phyloP scores from a whole-genome alignment of 2,113 vertebrate species.

The Junco hyemalis region DNA sequence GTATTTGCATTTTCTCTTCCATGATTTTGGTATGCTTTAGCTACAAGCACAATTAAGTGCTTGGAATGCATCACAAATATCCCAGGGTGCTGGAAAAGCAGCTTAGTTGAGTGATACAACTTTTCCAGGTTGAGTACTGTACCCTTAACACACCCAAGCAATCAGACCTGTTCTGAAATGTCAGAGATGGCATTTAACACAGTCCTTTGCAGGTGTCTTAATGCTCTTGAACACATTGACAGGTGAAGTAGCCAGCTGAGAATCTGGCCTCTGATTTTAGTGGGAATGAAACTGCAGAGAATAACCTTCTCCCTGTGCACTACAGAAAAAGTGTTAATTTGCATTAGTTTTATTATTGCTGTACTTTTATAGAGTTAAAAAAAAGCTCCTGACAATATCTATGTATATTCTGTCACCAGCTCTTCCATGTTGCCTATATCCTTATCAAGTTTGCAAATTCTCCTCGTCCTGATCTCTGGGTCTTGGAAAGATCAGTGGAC shows the following conservation, averaged over 20 bases:
- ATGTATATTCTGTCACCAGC: slow-evolving; percentile 74
- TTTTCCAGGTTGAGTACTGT: background rate
- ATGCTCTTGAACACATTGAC: background rate
- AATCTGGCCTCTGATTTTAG: background rate
- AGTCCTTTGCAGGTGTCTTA: background rate
- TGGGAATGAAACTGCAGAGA: background rate
- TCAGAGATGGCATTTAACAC: background rate
- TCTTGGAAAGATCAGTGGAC: slow-evolving; percentile 89
- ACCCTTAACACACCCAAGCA: background rate
- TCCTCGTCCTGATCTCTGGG: slow-evolving; percentile 93
- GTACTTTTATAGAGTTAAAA: background rate
- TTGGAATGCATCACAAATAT: background rate
- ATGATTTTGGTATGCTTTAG: background rate
- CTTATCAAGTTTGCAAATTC: slow-evolving; percentile 96
- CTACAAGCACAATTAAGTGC: background rate
- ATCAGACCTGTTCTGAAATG: background rate
- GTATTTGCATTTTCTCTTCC: background rate
- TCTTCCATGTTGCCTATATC: slow-evolving; percentile 92
- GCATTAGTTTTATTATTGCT: background rate
- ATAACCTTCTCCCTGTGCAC: background rate
- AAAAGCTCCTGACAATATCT: background rate
- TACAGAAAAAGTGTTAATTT: background rate
- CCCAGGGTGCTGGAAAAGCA: background rate
- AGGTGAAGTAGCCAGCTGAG: background rate
- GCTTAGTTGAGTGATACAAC: background rate